Evolutionary conservation across 2,888 invertebrate species (phyloP), one percentile per base, ranked within the genome.

Genomic region (Polyommatus icarus): DNA sequence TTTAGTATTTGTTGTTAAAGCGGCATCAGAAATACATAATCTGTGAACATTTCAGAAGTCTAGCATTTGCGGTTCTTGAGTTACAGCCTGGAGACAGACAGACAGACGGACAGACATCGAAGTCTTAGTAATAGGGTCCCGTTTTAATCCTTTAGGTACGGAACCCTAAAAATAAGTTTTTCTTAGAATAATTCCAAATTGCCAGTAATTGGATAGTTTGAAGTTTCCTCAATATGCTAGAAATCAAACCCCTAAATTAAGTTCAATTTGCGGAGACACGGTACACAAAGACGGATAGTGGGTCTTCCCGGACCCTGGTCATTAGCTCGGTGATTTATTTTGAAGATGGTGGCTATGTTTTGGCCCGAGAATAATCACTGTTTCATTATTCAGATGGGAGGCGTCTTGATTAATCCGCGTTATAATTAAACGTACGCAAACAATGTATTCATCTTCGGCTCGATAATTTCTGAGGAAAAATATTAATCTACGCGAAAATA

Each of bases 261-360:
- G 67, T 67, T 67, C 67, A 29, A 67, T 67, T 67, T 29, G 32
- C 2, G 29, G 29, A 32, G 67, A 18, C 67, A 67, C 2, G 20
- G 50, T 54, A 50, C n/a, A 29, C 50, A 75, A 50, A 75, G 50
- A 73, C 24, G 15, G 20, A 75, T 75, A 20, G 50, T 24, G 24
- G 75, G 15, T 24, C 75, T 75, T 46, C 50, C 46, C 50, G 73
- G 73, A 73, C 46, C 50, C 6, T 24, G 15, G 50, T 75, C 29
- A 75, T 75, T 75, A 54, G 54, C n/a, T 12, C 32, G 32, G 50
- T 75, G 75, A 75, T 75, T 75, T 75, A 75, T 54, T 75, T 75
- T 18, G 24, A 50, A 75, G 75, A 54, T 50, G 75, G 75, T 54
- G 75, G 50, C 75, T 12, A 2, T 71, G n/a, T n/a, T 72, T n/a